phyloP scores from a whole-genome alignment of 2,797 vertebrate species.

The Hydrocynus forskahlii region DNA sequence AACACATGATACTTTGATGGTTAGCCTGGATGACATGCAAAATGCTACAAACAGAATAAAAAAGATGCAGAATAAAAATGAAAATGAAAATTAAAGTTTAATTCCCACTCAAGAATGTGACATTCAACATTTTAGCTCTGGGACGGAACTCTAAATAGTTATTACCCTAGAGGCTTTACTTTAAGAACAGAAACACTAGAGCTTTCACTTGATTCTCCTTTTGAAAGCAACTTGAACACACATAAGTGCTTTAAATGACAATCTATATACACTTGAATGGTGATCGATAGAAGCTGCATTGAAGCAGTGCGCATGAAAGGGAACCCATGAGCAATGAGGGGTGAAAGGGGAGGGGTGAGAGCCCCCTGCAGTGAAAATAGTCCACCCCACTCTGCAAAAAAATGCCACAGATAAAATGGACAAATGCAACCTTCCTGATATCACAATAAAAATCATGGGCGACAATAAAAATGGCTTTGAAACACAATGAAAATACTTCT shows the following conservation, averaged over 20 bases:
- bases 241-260: neutral
- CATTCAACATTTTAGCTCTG: neutral
- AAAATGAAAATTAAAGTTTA: neutral
- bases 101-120: neutral
- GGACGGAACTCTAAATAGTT: neutral
- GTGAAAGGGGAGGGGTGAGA: too few species aligned
- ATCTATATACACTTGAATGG: neutral
- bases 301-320: neutral
- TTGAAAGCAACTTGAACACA: neutral
- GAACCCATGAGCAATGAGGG: too few species aligned
- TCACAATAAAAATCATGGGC: too few species aligned
- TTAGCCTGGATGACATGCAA: neutral
- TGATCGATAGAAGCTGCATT: neutral
- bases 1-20: neutral
- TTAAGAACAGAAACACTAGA: neutral
- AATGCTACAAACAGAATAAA: neutral
- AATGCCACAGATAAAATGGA: too few species aligned
- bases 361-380: too few species aligned
- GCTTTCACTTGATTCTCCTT: neutral
- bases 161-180: neutral
- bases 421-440: too few species aligned
- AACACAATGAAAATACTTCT: too few species aligned
- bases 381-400: too few species aligned
- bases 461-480: too few species aligned
- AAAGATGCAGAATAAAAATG: neutral